These are phyloP conservation scores for Hecatera dysodea DNA, from an alignment of 2,888 invertebrate genomes.

Conservation along the genomic window DNA sequence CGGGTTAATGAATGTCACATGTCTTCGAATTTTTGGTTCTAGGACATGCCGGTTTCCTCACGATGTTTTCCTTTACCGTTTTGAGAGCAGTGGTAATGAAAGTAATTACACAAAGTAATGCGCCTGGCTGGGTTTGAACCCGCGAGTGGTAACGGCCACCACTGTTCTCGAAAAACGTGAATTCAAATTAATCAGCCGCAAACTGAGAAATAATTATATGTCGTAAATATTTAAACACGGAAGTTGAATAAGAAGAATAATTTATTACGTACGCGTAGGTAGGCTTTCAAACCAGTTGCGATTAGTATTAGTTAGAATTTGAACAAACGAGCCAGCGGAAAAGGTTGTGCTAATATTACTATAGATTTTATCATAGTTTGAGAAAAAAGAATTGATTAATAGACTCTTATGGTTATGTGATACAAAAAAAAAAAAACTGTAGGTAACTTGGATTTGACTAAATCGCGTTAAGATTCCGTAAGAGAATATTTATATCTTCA, in stretches of 20 bases:
- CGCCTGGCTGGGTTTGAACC: no score
- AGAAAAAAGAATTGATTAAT: not conserved
- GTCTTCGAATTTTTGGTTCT: no score
- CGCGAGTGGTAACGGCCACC: no score
- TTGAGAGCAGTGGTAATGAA: no score
- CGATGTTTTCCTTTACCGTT: no score
- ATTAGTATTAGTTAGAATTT: conserved; percentile 29
- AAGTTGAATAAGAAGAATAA: conserved; percentile 41
- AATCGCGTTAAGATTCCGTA: not conserved
- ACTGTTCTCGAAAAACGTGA: conserved; percentile 19
- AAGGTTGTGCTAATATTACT: conserved; percentile 1
- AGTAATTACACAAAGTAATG: no score
- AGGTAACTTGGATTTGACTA: not conserved
- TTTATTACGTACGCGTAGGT: conserved; percentile 38
- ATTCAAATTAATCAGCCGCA: conserved; percentile 44
- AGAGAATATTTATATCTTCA: not conserved
- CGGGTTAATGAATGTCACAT: no score
- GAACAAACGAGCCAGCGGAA: conserved; percentile 21
- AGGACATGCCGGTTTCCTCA: no score
- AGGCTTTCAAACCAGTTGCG: conserved; percentile 52
- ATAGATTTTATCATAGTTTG: not conserved
- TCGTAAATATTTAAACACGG: conserved; percentile 51
- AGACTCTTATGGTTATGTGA: not conserved
- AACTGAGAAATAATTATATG: conserved; percentile 23
- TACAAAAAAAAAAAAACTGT: not conserved